Evolutionary conservation across 2,797 vertebrate genomes (phyloP), one percentile per base, ranked within the genome.

Genomic region (Margarornis squamiger): DNA sequence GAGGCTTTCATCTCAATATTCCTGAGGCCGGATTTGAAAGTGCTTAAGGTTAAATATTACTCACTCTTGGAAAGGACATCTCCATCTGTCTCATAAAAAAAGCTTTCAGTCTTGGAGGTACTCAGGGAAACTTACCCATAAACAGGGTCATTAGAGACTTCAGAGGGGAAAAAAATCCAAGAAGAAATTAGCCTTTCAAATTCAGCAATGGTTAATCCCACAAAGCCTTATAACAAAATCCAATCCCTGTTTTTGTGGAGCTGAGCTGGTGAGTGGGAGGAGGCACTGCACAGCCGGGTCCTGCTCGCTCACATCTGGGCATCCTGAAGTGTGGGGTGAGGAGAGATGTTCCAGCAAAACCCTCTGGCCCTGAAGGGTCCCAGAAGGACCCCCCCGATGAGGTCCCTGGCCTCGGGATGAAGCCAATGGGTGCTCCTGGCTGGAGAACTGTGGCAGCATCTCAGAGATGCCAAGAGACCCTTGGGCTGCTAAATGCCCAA

Each of bases 31-130:
- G 94, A 95, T 94, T 96, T 97, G 95, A 97, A 90, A 96, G 95
- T 87, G 94, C 92, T 93, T 95, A 94, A 97, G 95, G 96, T 97
- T 96, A 96, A 96, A 95, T 97, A 96, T 97, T 95, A 93, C 94
- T 96, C 93, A 86, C 79, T 97, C 95, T 94, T 90, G 88, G 96
- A 97, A 96, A 95, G 94, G 96, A 91, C 95, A 86, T 95, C 92
- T 96, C 96, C 88, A 92, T 96, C 81, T 93, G 93, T 92, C 91
- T 95, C 74, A 10, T 74, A 93, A 65, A 87, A 79, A 96, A 91
- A 61, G 86, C 83, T 95, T 95, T 96, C 88, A 49, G 87, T 89
- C 92, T 65, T 86, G 83, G 88, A 95, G 92, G 91, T 96, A 79
- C 91, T 86, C 79, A 49, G 91, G 72, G 94, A 96, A 93, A 93